phyloP scores from a whole-genome alignment of 1,140 invertebrate species.

The Hermetia illucens region DNA sequence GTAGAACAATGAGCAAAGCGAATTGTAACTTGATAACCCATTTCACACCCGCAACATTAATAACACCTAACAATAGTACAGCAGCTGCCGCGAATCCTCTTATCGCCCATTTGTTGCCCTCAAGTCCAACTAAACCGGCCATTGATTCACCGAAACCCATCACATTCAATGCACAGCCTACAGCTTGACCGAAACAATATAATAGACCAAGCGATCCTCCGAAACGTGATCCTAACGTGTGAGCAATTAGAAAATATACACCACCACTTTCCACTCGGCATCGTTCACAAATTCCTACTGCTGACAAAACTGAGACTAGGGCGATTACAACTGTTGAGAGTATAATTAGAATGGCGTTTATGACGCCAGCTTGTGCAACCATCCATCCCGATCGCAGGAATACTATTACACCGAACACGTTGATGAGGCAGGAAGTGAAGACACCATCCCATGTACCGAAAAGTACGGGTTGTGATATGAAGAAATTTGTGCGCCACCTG shows the following conservation, averaged over 20 bases:
- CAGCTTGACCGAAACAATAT: conserved; percentile 95
- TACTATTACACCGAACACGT: conserved; percentile 94
- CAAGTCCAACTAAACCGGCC: conserved; percentile 61
- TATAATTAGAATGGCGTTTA: conserved; percentile 76
- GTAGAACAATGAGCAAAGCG: conserved; percentile 61
- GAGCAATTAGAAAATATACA: conserved; percentile 87
- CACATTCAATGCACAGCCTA: conserved; percentile 88
- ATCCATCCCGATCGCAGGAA: conserved; percentile 95
- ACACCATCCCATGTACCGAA: conserved; percentile 98
- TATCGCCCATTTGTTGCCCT: conserved; percentile 57
- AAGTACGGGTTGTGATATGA: conserved; percentile 81
- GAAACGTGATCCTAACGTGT: conserved; percentile 83
- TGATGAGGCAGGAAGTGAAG: conserved; percentile 68
- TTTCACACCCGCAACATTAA: conserved; percentile 84
- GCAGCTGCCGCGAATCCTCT: conserved; percentile 67
- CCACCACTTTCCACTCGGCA: conserved; percentile 90
- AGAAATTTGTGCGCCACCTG: conserved; percentile 90
- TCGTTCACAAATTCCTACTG: conserved; percentile 89
- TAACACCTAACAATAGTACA: conserved; percentile 65
- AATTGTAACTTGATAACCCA: conserved; percentile 89
- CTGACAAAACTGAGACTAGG: conserved; percentile 79
- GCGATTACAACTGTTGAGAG: conserved; percentile 74
- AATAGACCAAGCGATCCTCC: conserved; percentile 83
- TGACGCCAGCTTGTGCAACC: conserved; percentile 84
- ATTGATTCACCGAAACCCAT: conserved; percentile 93